Base-by-base conservation (phyloP, 2,797 vertebrate genomes). In the Hydrocynus forskahlii region DNA sequence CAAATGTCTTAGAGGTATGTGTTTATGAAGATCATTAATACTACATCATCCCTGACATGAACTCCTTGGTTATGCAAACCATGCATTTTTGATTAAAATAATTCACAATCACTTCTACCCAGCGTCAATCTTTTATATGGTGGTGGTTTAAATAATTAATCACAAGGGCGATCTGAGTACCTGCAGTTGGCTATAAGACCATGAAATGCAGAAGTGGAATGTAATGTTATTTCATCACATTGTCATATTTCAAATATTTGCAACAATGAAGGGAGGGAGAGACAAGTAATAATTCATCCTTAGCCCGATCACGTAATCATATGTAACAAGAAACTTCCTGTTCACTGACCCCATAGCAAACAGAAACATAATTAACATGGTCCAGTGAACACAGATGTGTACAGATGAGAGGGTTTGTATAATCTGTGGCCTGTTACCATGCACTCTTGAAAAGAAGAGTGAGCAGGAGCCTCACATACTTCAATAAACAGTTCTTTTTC, bases 51-150 rank as follows among this genome's bases (percentile, higher is more conserved):
- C 90, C 92, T 94, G 92, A 93, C 91, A 93, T 93, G 88, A 89
- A 90, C 90, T 91, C 89, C 91, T 92, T 92, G 89, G 91, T 91
- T 93, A 92, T 89, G 91, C 87, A 87, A 82, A 89, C 86, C 92
- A 92, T 92, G 90, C 89, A 93, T 92, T 93, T 94, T 92, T 93
- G 86, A 93, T 93, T 90, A 89, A 87, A 86, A 91, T 92, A 92
- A 92, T 92, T 90, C 89, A 90, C 92, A 92, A 91, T 93, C 92
- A 92, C 91, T 93, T 93, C 91, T 91, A 91, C 92, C 89, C 91
- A 88, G 87, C 89, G 91, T 92, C 91, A 92, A 92, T 93, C 91
- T 91, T 94, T 93, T 87, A 92, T 91, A 90, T 89, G 89, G 89
- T 90, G 91, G 90, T 91, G 89, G 87, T 94, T 93, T 92, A 88